phyloP scores from a whole-genome alignment of 2,113 vertebrate genomes.

The Ochotona curzoniae region DNA sequence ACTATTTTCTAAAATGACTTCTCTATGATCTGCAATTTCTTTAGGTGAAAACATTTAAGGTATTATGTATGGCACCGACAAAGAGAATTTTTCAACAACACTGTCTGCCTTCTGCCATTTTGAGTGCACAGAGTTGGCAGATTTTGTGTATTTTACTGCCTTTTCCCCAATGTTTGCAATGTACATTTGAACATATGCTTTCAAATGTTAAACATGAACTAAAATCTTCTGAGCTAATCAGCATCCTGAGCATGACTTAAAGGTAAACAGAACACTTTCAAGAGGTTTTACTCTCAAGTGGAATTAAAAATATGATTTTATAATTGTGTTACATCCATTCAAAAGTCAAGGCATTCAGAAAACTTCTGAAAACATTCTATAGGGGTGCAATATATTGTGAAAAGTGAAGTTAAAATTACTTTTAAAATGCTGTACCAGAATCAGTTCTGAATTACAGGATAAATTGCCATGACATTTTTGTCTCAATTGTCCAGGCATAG shows the following conservation, averaged over 20 bases:
- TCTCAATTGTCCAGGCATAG: neutral
- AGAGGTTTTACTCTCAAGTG: neutral
- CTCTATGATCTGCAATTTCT: neutral
- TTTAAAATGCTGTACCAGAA: neutral
- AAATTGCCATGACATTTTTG: neutral
- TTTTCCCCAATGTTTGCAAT: neutral
- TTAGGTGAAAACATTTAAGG: neutral
- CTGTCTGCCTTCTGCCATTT: neutral
- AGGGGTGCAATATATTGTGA: neutral
- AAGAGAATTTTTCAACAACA: neutral
- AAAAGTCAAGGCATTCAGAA: neutral
- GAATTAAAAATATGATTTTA: neutral
- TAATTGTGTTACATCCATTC: neutral
- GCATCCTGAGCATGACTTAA: neutral
- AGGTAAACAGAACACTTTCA: neutral
- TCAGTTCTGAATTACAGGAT: rapidly evolving
- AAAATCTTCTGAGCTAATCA: neutral
- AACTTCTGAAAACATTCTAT: neutral
- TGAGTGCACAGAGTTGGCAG: neutral
- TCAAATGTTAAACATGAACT: neutral
- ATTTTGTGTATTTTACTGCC: neutral
- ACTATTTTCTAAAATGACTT: constrained; percentile 39
- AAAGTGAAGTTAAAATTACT: neutral
- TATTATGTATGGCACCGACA: neutral
- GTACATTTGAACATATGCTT: neutral